Evolutionary conservation across 2,113 vertebrate genomes (phyloP).

Genomic region (Aphyosemion australe): DNA sequence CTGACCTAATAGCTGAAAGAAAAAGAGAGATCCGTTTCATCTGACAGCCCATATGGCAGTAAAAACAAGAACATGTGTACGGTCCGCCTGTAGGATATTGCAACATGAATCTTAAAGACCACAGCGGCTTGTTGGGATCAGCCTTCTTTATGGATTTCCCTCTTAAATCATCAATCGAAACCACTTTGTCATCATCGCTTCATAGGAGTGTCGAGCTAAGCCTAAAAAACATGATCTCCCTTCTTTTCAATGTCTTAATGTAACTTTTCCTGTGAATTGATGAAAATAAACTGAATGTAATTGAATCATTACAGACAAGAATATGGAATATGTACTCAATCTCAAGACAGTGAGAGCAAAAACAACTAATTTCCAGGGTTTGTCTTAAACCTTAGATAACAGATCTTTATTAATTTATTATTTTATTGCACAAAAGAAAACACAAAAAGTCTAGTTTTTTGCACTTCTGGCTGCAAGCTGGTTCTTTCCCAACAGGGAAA

Average conservation of each 20-base stretch:
- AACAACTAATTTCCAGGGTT: too few relatives aligned
- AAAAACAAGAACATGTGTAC: background rate
- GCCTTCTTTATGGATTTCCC: slow-evolving; percentile 25
- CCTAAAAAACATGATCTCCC: slow-evolving; percentile 17
- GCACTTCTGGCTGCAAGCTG: background rate
- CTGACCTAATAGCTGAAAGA: background rate
- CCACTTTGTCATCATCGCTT: slow-evolving; percentile 20
- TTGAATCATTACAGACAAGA: too few relatives aligned
- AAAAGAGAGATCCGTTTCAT: background rate
- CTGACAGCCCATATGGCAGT: background rate
- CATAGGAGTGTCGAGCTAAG: slow-evolving; percentile 24
- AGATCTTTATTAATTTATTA: too few relatives aligned
- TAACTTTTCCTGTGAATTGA: too few relatives aligned
- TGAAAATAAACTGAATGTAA: too few relatives aligned
- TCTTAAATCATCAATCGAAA: slow-evolving; percentile 22
- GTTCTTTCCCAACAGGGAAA: slow-evolving; percentile 29
- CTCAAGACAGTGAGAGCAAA: too few relatives aligned
- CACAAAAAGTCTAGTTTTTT: background rate
- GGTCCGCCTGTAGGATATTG: background rate
- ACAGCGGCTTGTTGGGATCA: slow-evolving; percentile 7
- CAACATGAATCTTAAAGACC: slow-evolving; percentile 10
- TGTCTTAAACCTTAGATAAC: too few relatives aligned
- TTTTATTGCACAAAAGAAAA: too few relatives aligned
- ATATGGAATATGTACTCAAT: too few relatives aligned
- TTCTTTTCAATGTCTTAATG: too few relatives aligned